Percentiles rank a stretch among this genome's conserved stretches.
Conservation (phyloP, 2,888 invertebrate genomes). For the Resseliella maxima region DNA sequence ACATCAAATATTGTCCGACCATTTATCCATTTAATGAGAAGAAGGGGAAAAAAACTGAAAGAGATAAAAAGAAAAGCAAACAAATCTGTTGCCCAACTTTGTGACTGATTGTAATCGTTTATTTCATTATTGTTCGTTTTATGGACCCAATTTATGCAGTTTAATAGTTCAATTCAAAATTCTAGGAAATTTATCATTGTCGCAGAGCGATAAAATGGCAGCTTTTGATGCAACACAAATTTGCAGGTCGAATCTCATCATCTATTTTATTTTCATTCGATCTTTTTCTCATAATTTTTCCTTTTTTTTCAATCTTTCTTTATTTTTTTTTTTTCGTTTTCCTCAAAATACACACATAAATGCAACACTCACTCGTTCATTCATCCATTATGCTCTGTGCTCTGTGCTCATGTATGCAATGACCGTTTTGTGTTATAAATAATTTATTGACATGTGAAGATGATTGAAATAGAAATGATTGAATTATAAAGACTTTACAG, state of each 20-base stretch:
- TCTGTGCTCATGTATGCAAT: background rate
- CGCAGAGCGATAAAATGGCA: background rate
- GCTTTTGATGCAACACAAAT: background rate
- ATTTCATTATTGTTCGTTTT: slow-evolving; percentile 22
- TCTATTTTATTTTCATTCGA: too few species aligned
- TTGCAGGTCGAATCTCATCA: too few species aligned
- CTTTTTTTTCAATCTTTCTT: too few species aligned
- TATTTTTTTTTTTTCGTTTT: too few species aligned
- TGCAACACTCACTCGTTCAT: background rate
- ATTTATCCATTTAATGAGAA: too few species aligned
- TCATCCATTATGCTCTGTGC: background rate
- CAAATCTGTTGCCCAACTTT: background rate
- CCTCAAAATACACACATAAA: too few species aligned
- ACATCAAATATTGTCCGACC: too few species aligned
- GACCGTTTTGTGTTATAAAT: background rate
- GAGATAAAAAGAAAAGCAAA: too few species aligned
- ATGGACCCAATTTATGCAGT: background rate
- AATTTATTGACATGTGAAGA: background rate
- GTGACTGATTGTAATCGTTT: background rate
- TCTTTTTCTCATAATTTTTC: too few species aligned
- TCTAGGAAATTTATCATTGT: background rate
- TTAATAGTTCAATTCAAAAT: slow-evolving; percentile 20
- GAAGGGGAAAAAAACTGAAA: too few species aligned
- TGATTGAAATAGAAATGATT: background rate
- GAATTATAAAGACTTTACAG: background rate